Conservation (phyloP, 2,888 invertebrate genomes). For the Drosophila barbarae region DNA sequence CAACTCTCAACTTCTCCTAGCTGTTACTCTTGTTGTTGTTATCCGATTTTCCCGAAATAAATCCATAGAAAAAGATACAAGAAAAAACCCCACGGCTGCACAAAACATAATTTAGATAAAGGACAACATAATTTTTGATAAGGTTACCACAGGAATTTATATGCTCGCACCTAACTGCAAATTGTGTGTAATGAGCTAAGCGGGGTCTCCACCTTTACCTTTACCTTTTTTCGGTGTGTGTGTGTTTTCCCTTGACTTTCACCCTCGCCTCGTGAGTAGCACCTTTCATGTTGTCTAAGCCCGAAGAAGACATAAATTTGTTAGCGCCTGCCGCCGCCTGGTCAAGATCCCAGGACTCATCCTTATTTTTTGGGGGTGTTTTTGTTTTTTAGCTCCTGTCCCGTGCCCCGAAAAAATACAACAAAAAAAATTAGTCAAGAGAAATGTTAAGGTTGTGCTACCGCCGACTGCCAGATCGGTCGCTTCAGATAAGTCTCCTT, state of each 20-base stretch:
- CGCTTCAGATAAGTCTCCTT: slow-evolving; percentile 60
- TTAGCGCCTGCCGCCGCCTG: slow-evolving; percentile 66
- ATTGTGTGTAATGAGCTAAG: slow-evolving; percentile 77
- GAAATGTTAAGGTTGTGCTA: slow-evolving; percentile 57
- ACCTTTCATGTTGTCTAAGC: slow-evolving; percentile 67
- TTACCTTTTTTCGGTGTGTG: slow-evolving; percentile 17
- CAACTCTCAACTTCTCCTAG: too few relatives aligned
- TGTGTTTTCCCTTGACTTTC: slow-evolving; percentile 5
- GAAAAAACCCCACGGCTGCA: background rate
- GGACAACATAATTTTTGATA: slow-evolving; percentile 70
- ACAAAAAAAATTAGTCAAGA: slow-evolving; percentile 58
- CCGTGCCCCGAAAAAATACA: slow-evolving; percentile 40
- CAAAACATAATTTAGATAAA: slow-evolving; percentile 74
- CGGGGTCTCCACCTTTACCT: slow-evolving; percentile 63
- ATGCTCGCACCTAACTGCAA: slow-evolving; percentile 79
- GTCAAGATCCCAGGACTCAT: slow-evolving; percentile 50
- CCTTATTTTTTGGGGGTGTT: slow-evolving; percentile 53
- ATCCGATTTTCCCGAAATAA: too few relatives aligned
- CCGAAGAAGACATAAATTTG: slow-evolving; percentile 73
- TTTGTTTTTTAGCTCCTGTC: slow-evolving; percentile 28
- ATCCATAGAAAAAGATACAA: slow-evolving; percentile 9
- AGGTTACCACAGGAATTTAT: slow-evolving; percentile 64
- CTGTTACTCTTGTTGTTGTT: too few relatives aligned
- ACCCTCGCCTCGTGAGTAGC: slow-evolving; percentile 57
- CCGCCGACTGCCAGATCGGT: slow-evolving; percentile 68